These are phyloP conservation scores for Athalia rosae DNA, from an alignment of 2,888 invertebrate species.

Conservation along the genomic window DNA sequence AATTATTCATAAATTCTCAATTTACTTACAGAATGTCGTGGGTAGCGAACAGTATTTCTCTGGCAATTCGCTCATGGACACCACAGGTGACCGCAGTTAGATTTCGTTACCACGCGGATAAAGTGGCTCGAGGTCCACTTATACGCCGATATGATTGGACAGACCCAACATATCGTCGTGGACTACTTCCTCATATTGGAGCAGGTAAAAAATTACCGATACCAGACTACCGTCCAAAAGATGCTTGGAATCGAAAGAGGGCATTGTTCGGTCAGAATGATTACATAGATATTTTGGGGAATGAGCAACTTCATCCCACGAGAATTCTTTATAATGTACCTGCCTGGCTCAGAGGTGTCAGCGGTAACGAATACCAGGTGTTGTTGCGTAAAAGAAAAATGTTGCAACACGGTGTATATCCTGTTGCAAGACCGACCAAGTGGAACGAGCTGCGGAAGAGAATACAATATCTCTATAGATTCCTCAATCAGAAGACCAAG, in stretches of 20 bases:
- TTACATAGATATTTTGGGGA: slow-evolving; percentile 96
- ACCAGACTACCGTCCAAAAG: slow-evolving; percentile 83
- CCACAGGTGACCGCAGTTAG: slow-evolving; percentile 74
- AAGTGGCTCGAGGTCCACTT: slow-evolving; percentile 77
- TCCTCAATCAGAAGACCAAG: slow-evolving; percentile 87
- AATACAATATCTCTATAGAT: slow-evolving; percentile 84
- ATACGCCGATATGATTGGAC: slow-evolving; percentile 83
- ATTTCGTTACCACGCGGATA: slow-evolving; percentile 79
- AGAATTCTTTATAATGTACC: slow-evolving; percentile 91
- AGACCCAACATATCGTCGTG: slow-evolving; percentile 80
- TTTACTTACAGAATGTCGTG: slow-evolving; percentile 59
- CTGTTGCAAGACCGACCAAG: slow-evolving; percentile 82
- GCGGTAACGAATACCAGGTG: slow-evolving; percentile 89
- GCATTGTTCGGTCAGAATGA: slow-evolving; percentile 97
- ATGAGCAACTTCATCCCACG: slow-evolving; percentile 87
- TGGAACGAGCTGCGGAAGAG: slow-evolving; percentile 86
- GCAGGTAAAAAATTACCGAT: slow-evolving; percentile 77
- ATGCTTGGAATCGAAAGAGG: slow-evolving; percentile 85
- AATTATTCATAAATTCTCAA: neutral
- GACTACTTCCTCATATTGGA: slow-evolving; percentile 82
- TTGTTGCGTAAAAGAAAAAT: slow-evolving; percentile 84
- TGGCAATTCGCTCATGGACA: slow-evolving; percentile 55
- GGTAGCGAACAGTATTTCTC: slow-evolving; percentile 53
- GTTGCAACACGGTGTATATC: slow-evolving; percentile 77
- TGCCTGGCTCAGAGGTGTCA: slow-evolving; percentile 91